phyloP scores from a whole-genome alignment of 2,888 invertebrate species.

The Erebia ligea region DNA sequence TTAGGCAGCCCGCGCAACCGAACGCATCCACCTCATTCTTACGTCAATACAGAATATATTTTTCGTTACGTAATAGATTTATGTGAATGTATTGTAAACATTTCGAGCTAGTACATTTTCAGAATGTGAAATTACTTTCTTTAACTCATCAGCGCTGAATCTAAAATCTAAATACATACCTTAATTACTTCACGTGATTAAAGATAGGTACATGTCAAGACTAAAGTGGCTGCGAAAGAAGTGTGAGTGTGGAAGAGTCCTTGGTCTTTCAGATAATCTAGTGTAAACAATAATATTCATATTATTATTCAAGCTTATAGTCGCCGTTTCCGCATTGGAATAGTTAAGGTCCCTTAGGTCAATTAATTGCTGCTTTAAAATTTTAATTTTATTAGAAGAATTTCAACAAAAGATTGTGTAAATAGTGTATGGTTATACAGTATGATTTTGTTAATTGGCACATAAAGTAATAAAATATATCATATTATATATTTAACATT shows the following conservation, averaged over 20 bases:
- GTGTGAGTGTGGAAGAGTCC: no score
- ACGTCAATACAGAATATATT: conserved; percentile 47
- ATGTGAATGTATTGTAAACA: conserved; percentile 22
- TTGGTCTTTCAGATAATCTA: not conserved
- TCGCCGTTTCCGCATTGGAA: conserved; percentile 18
- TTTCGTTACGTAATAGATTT: conserved; percentile 26
- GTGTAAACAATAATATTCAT: conserved; percentile 17
- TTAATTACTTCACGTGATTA: no score
- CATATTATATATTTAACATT: no score
- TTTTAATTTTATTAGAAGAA: not conserved
- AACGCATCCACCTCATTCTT: conserved; percentile 54
- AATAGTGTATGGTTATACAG: no score
- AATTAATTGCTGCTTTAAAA: conserved; percentile 20
- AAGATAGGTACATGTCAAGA: no score
- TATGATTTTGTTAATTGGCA: no score
- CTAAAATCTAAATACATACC: not conserved
- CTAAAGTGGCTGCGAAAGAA: no score
- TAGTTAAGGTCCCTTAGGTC: conserved; percentile 26
- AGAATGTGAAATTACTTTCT: not conserved
- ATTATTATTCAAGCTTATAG: conserved; percentile 7
- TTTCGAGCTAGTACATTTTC: not conserved
- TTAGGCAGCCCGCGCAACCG: conserved; percentile 50
- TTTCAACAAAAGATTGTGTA: not conserved
- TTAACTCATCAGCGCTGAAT: not conserved
- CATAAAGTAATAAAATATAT: no score